Conservation (phyloP, 2,888 invertebrate species). For the Bhutanitis thaidina region DNA sequence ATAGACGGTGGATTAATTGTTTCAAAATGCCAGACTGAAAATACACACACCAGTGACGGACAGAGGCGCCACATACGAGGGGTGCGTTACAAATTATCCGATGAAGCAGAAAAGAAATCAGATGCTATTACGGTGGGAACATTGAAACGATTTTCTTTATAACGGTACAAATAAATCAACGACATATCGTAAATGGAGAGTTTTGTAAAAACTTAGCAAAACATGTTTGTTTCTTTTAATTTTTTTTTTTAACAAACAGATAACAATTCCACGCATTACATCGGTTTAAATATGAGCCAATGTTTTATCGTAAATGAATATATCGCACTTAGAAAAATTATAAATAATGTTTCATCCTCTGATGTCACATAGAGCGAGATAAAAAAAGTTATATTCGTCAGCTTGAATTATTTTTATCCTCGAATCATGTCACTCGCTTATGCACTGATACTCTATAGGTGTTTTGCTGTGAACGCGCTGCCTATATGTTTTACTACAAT, state of each 20-base stretch:
- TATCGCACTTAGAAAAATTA: constrained; percentile 17
- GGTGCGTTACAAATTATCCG: too few species aligned
- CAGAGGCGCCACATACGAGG: too few species aligned
- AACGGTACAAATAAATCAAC: too few species aligned
- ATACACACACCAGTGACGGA: too few species aligned
- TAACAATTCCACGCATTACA: constrained; percentile 3
- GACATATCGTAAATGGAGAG: not conserved
- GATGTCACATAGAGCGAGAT: constrained; percentile 16
- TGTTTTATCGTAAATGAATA: constrained; percentile 11
- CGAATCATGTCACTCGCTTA: not conserved
- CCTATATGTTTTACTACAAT: not conserved
- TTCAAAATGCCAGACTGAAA: too few species aligned
- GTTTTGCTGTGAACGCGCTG: not conserved
- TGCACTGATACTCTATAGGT: not conserved
- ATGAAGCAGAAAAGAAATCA: too few species aligned
- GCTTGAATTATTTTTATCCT: constrained; percentile 9
- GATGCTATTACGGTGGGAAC: too few species aligned
- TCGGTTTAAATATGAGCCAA: constrained; percentile 3
- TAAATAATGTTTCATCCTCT: constrained; percentile 14
- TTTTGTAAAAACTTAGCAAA: not conserved
- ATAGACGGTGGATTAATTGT: too few species aligned
- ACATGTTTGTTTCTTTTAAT: constrained; percentile 3
- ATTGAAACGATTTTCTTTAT: too few species aligned
- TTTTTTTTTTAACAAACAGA: not conserved
- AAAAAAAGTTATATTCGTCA: constrained; percentile 16